Evolutionary conservation across 1,140 invertebrate genomes (phyloP), one percentile per base, ranked within the genome.

Genomic region (Metaphire vulgaris): DNA sequence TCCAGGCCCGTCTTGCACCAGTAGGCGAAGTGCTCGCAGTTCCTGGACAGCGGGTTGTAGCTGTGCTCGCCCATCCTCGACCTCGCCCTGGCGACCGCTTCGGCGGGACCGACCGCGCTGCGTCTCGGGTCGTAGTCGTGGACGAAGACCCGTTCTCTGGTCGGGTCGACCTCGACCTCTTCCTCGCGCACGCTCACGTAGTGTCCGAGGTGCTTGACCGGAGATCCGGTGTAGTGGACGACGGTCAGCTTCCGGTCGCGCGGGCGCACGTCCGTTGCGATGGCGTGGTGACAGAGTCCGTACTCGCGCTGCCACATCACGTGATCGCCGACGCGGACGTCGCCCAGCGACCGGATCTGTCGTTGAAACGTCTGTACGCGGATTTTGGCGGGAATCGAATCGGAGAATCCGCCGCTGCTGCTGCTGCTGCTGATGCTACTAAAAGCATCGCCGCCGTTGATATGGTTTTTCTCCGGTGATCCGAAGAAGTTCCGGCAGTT

Each of bases 11-110:
- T 77, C 66, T 74, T 74, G 31, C 76, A 77, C 76, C 76, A 77
- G 16, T 31, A 26, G 0, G 71, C 71, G n/a, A 74, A 77, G 33
- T 77, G 76, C 33, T 77, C 76, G 29, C 76, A 77, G 71, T 77
- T 77, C 41, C 74, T 73, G 21, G 1, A 26, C 1, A 67, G 26
- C n/a, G 72, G 2, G 29, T 65, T 74, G 31, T 77, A 77, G 1
- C 33, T 64, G 64, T 30, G 33, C 30, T 77, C 71, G 12, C 71
- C 71, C 26, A 77, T 65, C n/a, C 41, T 12, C 1, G 70, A 65
- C 14, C 30, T 32, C 14, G 26, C 76, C 21, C 64, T 34, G 31
- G 33, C 26, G 16, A 76, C 30, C n/a, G 66, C 69, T 28, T 64
- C 41, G 15, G 70, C 75, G 21, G 64, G 30, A 30, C 31, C 26